These are phyloP conservation scores for Eucidaris tribuloides DNA, from an alignment of 35 echinoderm and acorn worm genomes.

Conservation along the genomic window DNA sequence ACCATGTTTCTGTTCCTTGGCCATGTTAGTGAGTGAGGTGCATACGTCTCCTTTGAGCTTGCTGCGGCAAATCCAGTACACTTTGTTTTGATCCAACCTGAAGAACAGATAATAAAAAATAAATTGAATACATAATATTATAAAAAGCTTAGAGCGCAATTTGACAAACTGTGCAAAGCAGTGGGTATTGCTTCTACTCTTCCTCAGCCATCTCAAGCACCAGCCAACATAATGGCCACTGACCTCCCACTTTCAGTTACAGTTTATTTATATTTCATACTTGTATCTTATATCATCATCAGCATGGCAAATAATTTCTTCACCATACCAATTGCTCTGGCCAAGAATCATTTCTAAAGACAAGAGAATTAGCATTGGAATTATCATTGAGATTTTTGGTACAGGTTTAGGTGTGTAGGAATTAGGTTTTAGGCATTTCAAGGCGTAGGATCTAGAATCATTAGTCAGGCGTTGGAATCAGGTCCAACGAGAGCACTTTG, in stretches of 20 bases:
- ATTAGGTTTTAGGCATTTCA: no score
- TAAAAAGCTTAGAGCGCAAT: not conserved
- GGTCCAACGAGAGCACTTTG: no score
- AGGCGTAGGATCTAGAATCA: no score
- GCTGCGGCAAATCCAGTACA: constrained; percentile 83
- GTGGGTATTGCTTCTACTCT: not conserved
- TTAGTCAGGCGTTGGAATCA: no score
- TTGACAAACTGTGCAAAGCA: not conserved
- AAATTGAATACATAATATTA: not conserved
- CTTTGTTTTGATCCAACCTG: constrained; percentile 79
- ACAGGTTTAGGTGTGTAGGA: no score
- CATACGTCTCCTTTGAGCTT: constrained; percentile 90
- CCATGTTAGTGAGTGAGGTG: constrained; percentile 83
- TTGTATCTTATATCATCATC: not conserved
- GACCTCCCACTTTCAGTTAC: not conserved
- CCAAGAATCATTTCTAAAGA: no score
- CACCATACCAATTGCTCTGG: no score
- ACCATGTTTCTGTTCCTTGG: constrained; percentile 97
- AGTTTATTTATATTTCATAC: not conserved
- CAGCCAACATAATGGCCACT: not conserved
- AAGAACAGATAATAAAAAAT: not conserved
- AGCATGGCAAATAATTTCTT: no score
- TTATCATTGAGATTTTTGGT: no score
- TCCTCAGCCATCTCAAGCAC: not conserved
- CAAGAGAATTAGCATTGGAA: no score